Conservation (phyloP, 2,888 invertebrate genomes). For the Pachycephus smyrnensis region DNA sequence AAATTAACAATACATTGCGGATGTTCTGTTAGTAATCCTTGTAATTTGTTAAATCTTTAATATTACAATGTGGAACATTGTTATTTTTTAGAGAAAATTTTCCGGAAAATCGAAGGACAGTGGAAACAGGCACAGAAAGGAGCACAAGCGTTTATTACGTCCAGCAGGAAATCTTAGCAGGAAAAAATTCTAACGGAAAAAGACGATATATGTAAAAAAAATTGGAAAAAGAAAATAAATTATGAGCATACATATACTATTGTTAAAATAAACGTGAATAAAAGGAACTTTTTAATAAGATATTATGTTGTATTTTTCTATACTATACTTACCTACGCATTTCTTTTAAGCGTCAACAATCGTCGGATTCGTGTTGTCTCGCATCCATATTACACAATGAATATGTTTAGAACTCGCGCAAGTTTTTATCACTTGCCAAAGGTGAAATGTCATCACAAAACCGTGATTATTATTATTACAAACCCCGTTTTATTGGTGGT, state of each 20-base stretch:
- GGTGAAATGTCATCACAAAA: constrained; percentile 50
- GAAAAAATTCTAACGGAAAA: constrained; percentile 23
- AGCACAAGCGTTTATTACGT: constrained; percentile 76
- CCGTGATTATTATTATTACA: constrained; percentile 7
- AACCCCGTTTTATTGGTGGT: neutral
- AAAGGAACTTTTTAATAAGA: neutral
- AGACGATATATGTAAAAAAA: neutral
- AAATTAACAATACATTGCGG: constrained; percentile 19
- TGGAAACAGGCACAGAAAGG: constrained; percentile 76
- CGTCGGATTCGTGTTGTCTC: neutral
- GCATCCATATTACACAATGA: neutral
- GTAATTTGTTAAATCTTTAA: neutral
- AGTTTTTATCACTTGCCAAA: constrained; percentile 38
- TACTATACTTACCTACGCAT: neutral
- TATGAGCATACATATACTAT: neutral
- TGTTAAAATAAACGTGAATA: neutral
- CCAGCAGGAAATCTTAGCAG: constrained; percentile 68
- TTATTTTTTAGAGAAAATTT: constrained; percentile 19
- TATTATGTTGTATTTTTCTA: neutral
- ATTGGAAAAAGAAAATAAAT: neutral
- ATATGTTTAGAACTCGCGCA: constrained; percentile 32
- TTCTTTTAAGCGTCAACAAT: neutral
- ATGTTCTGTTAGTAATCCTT: neutral
- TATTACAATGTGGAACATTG: neutral
- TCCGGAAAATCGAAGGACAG: constrained; percentile 69